Percentiles rank a stretch among this genome's conserved stretches.
Evolutionary conservation across 2,888 invertebrate species (phyloP).

Genomic region (Acrobasis repandana): DNA sequence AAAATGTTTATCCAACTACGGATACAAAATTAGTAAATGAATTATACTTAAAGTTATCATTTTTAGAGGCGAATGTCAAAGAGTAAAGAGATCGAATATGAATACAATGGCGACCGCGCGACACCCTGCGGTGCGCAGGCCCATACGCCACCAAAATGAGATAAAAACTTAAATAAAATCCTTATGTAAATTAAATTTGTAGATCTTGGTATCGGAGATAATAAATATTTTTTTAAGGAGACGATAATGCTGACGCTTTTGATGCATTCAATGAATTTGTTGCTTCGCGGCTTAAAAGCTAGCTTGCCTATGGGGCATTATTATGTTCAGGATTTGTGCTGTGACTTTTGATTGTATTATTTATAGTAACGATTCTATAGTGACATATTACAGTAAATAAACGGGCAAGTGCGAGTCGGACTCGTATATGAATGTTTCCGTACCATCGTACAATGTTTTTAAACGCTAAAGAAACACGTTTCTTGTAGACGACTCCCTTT

Average conservation of each 20-base stretch:
- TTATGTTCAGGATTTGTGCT: slow-evolving; percentile 3
- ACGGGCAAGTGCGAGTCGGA: too few relatives aligned
- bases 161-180: slow-evolving; percentile 74
- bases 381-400: too few relatives aligned
- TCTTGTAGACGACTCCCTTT: too few relatives aligned
- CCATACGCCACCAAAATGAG: slow-evolving; percentile 64
- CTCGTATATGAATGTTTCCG: too few relatives aligned
- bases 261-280: slow-evolving; percentile 20
- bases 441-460: too few relatives aligned
- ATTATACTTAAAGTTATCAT: slow-evolving; percentile 72
- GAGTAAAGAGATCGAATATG: slow-evolving; percentile 69
- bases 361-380: too few relatives aligned
- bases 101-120: slow-evolving; percentile 69
- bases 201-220: slow-evolving; percentile 52
- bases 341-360: background rate
- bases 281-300: background rate
- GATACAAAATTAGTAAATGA: slow-evolving; percentile 59
- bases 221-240: slow-evolving; percentile 52
- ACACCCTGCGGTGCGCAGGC: slow-evolving; percentile 66
- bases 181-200: slow-evolving; percentile 78
- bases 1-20: slow-evolving; percentile 34
- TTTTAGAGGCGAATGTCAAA: slow-evolving; percentile 72
- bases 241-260: slow-evolving; percentile 37
- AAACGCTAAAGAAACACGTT: too few relatives aligned
- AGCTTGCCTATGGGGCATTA: background rate